Conservation (phyloP, 2,888 invertebrate species). For the Heliconius hortense region DNA sequence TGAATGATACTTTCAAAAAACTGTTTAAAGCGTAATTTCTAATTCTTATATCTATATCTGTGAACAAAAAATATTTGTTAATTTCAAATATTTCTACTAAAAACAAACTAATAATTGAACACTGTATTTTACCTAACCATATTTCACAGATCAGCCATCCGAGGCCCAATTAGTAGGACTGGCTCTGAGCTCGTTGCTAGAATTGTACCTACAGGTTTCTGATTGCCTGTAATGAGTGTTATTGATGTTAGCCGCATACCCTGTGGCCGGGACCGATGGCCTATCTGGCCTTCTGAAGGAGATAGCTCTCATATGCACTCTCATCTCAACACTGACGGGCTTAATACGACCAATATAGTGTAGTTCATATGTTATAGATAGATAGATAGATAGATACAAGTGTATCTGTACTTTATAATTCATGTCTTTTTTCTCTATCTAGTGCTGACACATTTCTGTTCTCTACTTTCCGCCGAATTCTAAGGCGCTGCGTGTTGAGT, state of each 20-base stretch:
- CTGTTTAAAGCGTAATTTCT: too few species aligned
- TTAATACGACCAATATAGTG: neutral
- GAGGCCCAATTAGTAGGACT: constrained; percentile 5
- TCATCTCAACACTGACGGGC: neutral
- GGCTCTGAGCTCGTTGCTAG: neutral
- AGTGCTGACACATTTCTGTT: too few species aligned
- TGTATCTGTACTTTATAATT: neutral
- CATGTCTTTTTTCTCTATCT: too few species aligned
- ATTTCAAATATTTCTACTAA: neutral
- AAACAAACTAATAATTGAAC: neutral
- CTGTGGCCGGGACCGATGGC: constrained; percentile 1
- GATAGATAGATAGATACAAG: neutral
- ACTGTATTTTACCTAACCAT: neutral
- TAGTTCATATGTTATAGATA: neutral
- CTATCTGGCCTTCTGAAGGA: constrained; percentile 1
- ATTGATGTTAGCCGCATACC: neutral
- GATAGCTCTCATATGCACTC: neutral
- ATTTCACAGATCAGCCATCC: neutral
- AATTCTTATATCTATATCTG: too few species aligned
- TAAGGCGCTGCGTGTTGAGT: too few species aligned
- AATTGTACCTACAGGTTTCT: constrained; percentile 1
- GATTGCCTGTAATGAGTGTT: constrained; percentile 17
- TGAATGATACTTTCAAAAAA: too few species aligned
- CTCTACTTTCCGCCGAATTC: too few species aligned
- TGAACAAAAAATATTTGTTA: too few species aligned